Evolutionary conservation across 2,888 invertebrate genomes (phyloP), one percentile per base, ranked within the genome.

Genomic region (Sepioteuthis lessoniana): DNA sequence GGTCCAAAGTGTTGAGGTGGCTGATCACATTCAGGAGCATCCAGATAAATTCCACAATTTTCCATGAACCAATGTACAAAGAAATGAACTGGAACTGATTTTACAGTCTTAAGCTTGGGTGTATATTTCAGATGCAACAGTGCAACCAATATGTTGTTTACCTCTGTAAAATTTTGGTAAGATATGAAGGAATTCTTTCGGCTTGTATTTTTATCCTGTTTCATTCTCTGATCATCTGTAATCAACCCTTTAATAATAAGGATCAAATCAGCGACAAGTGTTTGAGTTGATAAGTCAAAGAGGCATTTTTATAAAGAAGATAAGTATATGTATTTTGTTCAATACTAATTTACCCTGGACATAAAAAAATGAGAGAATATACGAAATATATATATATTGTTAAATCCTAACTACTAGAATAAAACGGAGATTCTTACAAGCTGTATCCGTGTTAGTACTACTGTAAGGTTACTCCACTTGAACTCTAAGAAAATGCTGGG

Each of bases 11-110:
- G 95, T 21, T 96, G 95, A 1, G 95, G 94, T 3, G 95, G 95
- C 28, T 94, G 94, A n/a, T 94, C 94, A 76, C 96, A 96, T 28
- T 55, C 90, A n/a, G 95, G 95, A 1, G 94, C 93, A 13, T 94
- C 94, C 13, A 93, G 94, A 92, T 94, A 95, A 19, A 94, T 94
- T 31, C 95, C 94, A 93, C 96, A 96, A 93, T 95, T 94, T 21
- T 95, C 94, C 90, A 95, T 94, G 94, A 95, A 95, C 94, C 94
- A 95, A 94, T 95, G 93, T 19, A 96, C 94, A 3, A 60, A 91
- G 94, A 95, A 95, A n/a, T 93, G 55, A 21, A 1, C n/a, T 4
- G n/a, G 76, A 16, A 76, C n/a, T 76, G 19, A 4, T 19, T 76
- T 10, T 10, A 16, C 4, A 3, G 13, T 35, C 13, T 76, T 0